Evolutionary conservation across 1,140 invertebrate species (phyloP).

Genomic region (Planococcus citri): DNA sequence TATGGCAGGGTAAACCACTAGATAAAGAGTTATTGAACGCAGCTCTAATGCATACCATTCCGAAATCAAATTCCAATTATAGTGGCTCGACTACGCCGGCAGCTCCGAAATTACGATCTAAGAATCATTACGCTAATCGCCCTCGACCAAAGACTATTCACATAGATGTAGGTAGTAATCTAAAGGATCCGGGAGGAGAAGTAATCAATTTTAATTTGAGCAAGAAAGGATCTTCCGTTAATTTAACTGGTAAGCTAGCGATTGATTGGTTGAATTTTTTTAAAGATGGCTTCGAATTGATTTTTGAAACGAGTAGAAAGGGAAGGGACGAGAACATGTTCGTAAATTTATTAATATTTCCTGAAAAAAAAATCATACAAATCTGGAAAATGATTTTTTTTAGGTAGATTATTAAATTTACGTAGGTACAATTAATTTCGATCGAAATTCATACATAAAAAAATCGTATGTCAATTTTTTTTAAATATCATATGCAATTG

Average conservation of each 20-base stretch:
- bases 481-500: no score
- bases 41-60: conserved; percentile 34
- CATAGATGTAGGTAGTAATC: conserved; percentile 56
- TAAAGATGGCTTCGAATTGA: no score
- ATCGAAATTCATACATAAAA: no score
- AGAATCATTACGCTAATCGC: conserved; percentile 36
- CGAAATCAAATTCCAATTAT: conserved; percentile 17
- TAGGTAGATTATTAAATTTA: no score
- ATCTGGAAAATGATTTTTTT: no score
- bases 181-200: not conserved
- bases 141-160: conserved; percentile 77
- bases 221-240: conserved; percentile 7
- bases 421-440: no score
- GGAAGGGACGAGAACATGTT: no score
- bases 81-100: conserved; percentile 20
- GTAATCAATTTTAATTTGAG: not conserved
- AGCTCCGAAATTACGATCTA: conserved; percentile 45
- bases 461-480: no score
- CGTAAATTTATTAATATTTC: no score
- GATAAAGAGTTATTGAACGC: conserved; percentile 58
- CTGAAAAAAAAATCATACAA: no score
- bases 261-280: not conserved
- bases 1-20: conserved; percentile 52
- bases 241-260: not conserved
- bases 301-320: no score